Evolutionary conservation across 1,140 invertebrate species (phyloP).

Genomic region (Homalodisca vitripennis): DNA sequence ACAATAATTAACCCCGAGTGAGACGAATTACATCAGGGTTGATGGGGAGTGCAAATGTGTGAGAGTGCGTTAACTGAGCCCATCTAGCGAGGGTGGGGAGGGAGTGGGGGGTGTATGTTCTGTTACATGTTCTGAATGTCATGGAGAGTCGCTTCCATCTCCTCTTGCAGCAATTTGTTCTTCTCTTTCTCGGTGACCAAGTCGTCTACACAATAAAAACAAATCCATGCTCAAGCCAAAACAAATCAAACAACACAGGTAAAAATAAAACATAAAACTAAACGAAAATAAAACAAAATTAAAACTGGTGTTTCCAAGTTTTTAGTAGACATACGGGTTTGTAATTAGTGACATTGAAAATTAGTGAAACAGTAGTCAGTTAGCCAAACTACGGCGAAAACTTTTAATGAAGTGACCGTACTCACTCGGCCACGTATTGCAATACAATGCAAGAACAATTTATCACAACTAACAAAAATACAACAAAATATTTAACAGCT

Average conservation of each 20-base stretch:
- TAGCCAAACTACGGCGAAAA: neutral
- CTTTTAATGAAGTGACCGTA: conserved; percentile 1
- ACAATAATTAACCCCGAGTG: too few relatives aligned
- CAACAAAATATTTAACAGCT: too few relatives aligned
- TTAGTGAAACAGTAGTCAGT: neutral
- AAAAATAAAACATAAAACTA: conserved; percentile 32
- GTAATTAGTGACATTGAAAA: neutral
- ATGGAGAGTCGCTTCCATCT: conserved; percentile 98
- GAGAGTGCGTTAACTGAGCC: too few relatives aligned
- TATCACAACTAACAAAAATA: neutral
- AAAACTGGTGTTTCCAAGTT: conserved; percentile 19
- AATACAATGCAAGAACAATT: neutral
- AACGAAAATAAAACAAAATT: conserved; percentile 7
- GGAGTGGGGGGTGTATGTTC: too few relatives aligned
- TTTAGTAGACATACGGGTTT: neutral
- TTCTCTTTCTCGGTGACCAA: conserved; percentile 92
- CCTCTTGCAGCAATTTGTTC: conserved; percentile 94
- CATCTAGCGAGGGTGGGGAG: neutral
- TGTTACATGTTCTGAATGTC: conserved; percentile 98
- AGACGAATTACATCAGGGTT: too few relatives aligned
- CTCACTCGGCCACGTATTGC: neutral
- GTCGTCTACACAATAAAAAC: conserved; percentile 75
- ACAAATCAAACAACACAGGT: conserved; percentile 37
- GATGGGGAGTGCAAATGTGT: too few relatives aligned
- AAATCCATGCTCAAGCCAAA: conserved; percentile 40